Conservation (phyloP, 2,797 vertebrate species). For the Spea hammondii region DNA sequence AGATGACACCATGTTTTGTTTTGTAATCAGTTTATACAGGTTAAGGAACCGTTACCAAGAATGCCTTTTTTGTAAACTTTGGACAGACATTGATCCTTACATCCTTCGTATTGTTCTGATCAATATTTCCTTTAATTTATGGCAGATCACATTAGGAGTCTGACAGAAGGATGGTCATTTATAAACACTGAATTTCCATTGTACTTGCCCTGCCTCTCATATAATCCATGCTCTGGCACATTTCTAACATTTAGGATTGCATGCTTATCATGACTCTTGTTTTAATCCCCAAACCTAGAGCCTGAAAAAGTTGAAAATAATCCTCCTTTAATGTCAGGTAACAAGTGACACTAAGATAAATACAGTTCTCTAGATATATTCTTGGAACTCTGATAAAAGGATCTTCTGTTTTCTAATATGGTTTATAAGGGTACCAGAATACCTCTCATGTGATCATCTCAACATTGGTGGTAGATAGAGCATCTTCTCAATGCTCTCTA, state of each 20-base stretch:
- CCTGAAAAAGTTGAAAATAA: background rate
- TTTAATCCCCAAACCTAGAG: background rate
- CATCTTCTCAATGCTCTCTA: background rate
- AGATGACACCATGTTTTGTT: too few relatives aligned
- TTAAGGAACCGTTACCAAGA: too few relatives aligned
- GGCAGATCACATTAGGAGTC: background rate
- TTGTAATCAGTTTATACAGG: too few relatives aligned
- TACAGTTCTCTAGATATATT: conserved; percentile 11
- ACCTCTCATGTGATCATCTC: conserved; percentile 12
- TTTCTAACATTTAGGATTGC: conserved; percentile 12
- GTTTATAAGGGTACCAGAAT: conserved; percentile 6
- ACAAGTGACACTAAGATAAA: conserved; percentile 29
- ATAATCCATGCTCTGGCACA: conserved; percentile 3
- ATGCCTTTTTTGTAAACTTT: background rate
- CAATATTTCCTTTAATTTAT: conserved; percentile 8
- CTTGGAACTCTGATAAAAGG: conserved; percentile 9
- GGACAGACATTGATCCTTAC: conserved; percentile 19
- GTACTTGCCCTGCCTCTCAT: conserved; percentile 24
- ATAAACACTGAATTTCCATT: conserved; percentile 24
- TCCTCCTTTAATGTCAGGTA: background rate
- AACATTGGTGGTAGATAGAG: conserved; percentile 14
- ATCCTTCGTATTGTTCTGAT: conserved; percentile 9
- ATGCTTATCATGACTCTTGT: background rate
- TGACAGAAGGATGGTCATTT: conserved; percentile 1
- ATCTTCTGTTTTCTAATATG: background rate